These are phyloP conservation scores for Gobius niger DNA, from an alignment of 2,113 vertebrate species.

Conservation along the genomic window DNA sequence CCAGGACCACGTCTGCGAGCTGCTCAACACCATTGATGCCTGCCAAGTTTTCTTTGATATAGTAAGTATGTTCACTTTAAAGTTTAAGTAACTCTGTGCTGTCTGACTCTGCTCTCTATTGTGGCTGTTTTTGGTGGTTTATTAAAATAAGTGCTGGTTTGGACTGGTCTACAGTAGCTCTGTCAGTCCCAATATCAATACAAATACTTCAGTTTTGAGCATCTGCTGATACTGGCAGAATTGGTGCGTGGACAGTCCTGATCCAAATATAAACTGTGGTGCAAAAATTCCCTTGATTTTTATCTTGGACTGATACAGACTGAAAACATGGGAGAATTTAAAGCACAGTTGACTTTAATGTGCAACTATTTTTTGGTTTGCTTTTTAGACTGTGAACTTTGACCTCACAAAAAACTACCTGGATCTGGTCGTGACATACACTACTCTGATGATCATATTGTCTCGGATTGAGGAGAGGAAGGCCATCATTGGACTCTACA, in stretches of 20 bases:
- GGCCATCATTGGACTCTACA: conserved; percentile 97
- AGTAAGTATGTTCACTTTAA: conserved; percentile 78
- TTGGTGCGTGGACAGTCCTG: too few relatives aligned
- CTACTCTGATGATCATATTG: conserved; percentile 94
- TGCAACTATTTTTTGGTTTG: neutral
- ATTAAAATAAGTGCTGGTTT: too few relatives aligned
- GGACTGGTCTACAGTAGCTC: too few relatives aligned
- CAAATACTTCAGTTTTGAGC: too few relatives aligned
- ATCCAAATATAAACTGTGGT: too few relatives aligned
- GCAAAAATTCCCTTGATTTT: too few relatives aligned
- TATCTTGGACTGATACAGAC: too few relatives aligned
- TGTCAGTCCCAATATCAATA: too few relatives aligned
- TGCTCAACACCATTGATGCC: conserved; percentile 96
- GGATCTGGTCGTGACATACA: conserved; percentile 97
- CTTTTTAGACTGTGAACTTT: conserved; percentile 93
- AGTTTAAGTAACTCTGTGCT: neutral
- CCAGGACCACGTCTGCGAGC: conserved; percentile 97
- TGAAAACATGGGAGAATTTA: too few relatives aligned
- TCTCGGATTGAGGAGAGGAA: conserved; percentile 98
- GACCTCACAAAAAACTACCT: conserved; percentile 99
- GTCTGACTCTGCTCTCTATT: neutral
- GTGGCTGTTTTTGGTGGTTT: too few relatives aligned
- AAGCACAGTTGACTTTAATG: too few relatives aligned
- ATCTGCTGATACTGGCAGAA: too few relatives aligned
- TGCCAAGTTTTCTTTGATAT: conserved; percentile 99